phyloP scores from a whole-genome alignment of 2,797 vertebrate species.

The Nyctibius grandis region DNA sequence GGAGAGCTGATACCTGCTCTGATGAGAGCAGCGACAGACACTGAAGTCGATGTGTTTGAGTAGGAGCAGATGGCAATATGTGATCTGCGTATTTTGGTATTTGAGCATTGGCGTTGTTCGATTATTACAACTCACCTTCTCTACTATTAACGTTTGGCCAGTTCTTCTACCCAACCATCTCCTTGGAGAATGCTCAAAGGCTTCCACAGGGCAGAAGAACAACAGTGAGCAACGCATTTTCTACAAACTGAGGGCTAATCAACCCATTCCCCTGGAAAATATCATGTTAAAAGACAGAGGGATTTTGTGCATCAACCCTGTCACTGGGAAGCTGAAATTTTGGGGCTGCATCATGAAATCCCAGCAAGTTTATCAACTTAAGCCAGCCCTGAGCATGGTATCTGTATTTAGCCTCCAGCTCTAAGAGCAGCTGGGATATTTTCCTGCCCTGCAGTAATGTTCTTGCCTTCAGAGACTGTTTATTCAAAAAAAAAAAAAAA shows the following conservation, averaged over 20 bases:
- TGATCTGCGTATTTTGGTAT: neutral
- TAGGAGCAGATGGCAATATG: neutral
- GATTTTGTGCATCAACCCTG: neutral
- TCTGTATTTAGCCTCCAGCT: neutral
- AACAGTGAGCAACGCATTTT: neutral
- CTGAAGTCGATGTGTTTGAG: accelerated
- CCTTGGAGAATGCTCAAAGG: neutral
- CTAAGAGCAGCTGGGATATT: neutral
- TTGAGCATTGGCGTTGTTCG: accelerated
- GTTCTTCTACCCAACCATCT: accelerated
- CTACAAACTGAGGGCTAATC: neutral
- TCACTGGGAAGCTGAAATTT: neutral
- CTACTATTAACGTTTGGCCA: accelerated
- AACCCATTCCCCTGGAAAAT: neutral
- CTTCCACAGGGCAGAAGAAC: neutral
- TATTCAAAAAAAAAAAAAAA: neutral
- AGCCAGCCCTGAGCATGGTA: neutral
- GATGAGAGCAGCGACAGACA: neutral
- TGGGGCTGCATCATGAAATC: neutral
- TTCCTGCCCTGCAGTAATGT: neutral
- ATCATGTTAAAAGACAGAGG: accelerated
- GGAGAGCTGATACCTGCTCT: neutral
- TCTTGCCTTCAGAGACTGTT: neutral
- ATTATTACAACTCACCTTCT: neutral
- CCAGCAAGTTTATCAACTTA: neutral